A percentile compares a stretch with the other conserved stretches of the same genome.
phyloP scores from a whole-genome alignment of 1,140 invertebrate species.

The Pseudomyrmex pallidus region DNA sequence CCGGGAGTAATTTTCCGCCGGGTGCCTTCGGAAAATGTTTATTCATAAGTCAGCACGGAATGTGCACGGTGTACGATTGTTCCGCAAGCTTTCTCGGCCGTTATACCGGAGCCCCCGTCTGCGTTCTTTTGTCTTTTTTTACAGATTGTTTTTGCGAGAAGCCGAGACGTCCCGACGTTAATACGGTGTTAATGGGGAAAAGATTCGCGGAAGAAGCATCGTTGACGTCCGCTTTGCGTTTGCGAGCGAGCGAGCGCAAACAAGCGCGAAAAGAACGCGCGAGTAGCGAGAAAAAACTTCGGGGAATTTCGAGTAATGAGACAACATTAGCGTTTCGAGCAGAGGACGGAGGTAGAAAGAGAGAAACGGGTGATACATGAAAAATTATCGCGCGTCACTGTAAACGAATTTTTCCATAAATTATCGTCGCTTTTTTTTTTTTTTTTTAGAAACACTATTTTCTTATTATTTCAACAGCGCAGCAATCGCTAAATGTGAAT shows the following conservation, averaged over 20 bases:
- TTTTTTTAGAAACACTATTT: conserved; percentile 15
- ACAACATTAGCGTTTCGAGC: conserved; percentile 24
- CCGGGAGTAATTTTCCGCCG: conserved; percentile 79
- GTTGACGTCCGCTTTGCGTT: conserved; percentile 53
- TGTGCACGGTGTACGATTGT: conserved; percentile 77
- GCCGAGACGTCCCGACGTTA: conserved; percentile 58
- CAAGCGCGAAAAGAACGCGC: conserved; percentile 17
- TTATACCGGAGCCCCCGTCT: conserved; percentile 38
- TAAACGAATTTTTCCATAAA: conserved; percentile 36
- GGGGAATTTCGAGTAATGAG: conserved; percentile 35
- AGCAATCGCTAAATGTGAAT: conserved; percentile 33
- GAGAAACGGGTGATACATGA: background rate
- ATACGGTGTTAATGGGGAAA: conserved; percentile 70
- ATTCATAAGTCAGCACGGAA: conserved; percentile 80
- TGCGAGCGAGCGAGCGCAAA: conserved; percentile 19
- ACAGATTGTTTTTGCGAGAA: conserved; percentile 24
- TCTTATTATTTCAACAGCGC: background rate
- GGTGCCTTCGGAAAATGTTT: conserved; percentile 79
- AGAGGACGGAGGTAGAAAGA: conserved; percentile 14
- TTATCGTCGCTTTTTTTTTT: background rate
- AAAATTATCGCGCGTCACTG: conserved; percentile 1
- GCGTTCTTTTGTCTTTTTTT: conserved; percentile 21
- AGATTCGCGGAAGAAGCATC: conserved; percentile 52
- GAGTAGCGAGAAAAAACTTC: conserved; percentile 23
- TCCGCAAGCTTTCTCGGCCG: conserved; percentile 68